A percentile compares a stretch with the other conserved stretches of the same genome.
phyloP scores from a whole-genome alignment of 2,888 invertebrate genomes.

The Lissonota sp. region DNA sequence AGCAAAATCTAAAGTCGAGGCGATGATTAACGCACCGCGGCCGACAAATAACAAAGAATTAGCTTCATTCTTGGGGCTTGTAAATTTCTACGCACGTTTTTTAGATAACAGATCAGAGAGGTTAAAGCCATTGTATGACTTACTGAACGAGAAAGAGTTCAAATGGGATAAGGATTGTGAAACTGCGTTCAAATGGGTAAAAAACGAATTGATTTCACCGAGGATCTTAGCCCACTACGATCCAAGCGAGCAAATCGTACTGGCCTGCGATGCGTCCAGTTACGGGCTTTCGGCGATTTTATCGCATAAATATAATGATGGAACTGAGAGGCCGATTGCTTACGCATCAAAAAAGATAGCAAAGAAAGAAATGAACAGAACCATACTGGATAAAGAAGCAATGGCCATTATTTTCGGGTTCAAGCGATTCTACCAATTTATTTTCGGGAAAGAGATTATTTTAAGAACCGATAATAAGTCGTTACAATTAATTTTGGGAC shows the following conservation, averaged over 20 bases:
- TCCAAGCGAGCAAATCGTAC: constrained; percentile 40
- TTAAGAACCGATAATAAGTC: constrained; percentile 8
- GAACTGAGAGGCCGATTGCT: constrained; percentile 15
- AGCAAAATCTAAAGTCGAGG: constrained; percentile 59
- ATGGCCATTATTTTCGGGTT: constrained; percentile 6
- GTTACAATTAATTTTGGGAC: neutral
- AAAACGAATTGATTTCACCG: constrained; percentile 55
- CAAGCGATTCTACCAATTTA: constrained; percentile 24
- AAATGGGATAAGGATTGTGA: constrained; percentile 71
- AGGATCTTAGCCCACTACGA: constrained; percentile 64
- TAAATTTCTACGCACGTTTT: constrained; percentile 77
- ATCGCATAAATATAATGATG: constrained; percentile 55
- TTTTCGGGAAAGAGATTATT: neutral
- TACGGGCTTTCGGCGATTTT: constrained; percentile 57
- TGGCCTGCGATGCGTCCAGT: constrained; percentile 55
- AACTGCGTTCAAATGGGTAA: constrained; percentile 69
- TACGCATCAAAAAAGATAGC: constrained; percentile 4
- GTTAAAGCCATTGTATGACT: constrained; percentile 69
- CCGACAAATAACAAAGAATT: constrained; percentile 67
- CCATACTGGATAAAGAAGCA: constrained; percentile 26
- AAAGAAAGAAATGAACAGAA: constrained; percentile 1
- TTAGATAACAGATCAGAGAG: constrained; percentile 69
- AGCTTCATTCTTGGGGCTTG: constrained; percentile 69
- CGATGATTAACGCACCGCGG: constrained; percentile 65
- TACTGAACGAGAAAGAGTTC: constrained; percentile 64